Base-by-base conservation (phyloP, 2,797 vertebrate species). In the Epinephelus malabaricus region DNA sequence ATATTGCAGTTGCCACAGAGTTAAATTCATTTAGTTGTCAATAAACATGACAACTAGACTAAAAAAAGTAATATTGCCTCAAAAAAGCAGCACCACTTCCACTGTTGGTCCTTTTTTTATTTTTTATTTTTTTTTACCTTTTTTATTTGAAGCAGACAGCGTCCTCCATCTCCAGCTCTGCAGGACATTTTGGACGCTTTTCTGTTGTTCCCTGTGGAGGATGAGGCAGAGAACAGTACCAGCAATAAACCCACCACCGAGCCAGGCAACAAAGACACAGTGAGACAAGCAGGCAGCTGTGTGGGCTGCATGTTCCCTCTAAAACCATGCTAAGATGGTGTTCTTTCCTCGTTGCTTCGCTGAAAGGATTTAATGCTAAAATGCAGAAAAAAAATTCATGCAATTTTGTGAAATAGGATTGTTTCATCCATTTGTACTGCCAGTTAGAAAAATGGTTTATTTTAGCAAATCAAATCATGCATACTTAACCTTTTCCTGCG, bases 281-380 rank as follows among this genome's bases (percentile, higher is more conserved):
- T 18, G 73, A 23, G 30, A 45, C 80, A 43, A 55, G 23, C 68
- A 75, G 76, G 74, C 69, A 76, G 84, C 64, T 79, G 88, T 79
- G 88, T 91, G 88, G 87, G 90, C 73, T 66, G 79, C 67, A 23
- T 51, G 68, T 66, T 84, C 81, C 84, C 63, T 61, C 73, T 69
- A 76, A 80, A 73, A 68, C 9, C 67, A 8, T 11, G 27, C 19
- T 18, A 55, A 27, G 11, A 45, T 21, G 53, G 0, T 69, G 5
- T 34, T 8, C 54, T 15, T 23, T 65, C 50, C 47, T 21, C 15
- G 38, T 6, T 73, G 59, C 66, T 62, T 10, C 17, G 34, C 25
- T 27, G 34, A 15, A 38, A 59, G 74, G 38, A 30, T 75, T 49
- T 17, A 9, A 46, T 6, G 27, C 59, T 61, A 40, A 34, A 74